phyloP scores from a whole-genome alignment of 2,797 vertebrate genomes.

The Dicrostonyx torquatus region DNA sequence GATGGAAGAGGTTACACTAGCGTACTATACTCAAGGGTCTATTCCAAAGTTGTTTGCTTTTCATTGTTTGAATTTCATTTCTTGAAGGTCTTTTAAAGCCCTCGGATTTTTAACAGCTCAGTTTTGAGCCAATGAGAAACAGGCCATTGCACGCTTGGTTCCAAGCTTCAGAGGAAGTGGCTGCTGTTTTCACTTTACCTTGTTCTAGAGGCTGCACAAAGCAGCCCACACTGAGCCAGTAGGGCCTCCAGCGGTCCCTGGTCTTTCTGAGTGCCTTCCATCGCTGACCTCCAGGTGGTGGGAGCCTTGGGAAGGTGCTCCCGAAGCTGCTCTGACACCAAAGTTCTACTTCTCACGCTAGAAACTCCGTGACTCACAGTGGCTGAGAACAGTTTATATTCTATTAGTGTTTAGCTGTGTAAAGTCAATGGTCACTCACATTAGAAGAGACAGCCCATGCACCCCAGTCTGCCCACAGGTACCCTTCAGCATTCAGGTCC shows the following conservation, averaged over 20 bases:
- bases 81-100: constrained; percentile 53
- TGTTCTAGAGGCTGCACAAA: neutral
- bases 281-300: neutral
- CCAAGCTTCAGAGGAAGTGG: neutral
- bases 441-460: neutral
- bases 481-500: neutral
- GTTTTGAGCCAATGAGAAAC: constrained; percentile 35
- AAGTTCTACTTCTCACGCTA: constrained; percentile 23
- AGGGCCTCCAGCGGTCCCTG: neutral
- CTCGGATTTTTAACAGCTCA: constrained; percentile 43
- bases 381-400: constrained; percentile 37
- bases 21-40: neutral
- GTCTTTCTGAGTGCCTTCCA: neutral
- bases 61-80: constrained; percentile 51
- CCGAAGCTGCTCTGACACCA: neutral
- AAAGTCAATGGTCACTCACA: neutral
- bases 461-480: neutral
- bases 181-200: neutral
- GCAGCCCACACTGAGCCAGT: rapidly evolving
- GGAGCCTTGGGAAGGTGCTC: neutral
- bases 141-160: neutral
- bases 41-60: neutral
- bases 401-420: neutral
- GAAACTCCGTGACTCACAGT: constrained; percentile 6
- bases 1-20: neutral